Conservation (phyloP, 30 jellyfish, hydroid and myxozoan genomes). For the Aurelia coerulea region DNA sequence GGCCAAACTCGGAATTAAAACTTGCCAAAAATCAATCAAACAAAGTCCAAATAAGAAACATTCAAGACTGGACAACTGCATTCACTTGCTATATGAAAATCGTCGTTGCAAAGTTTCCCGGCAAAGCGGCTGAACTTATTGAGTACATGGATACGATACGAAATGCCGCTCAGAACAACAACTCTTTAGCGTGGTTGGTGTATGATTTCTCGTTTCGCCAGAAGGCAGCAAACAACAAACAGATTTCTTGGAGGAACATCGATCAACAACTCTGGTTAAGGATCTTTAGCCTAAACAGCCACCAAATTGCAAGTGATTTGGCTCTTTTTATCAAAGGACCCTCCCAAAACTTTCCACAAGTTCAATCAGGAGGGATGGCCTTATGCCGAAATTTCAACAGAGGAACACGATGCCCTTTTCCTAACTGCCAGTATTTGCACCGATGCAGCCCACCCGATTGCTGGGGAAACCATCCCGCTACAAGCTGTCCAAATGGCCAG, state of each 20-base stretch:
- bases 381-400: not conserved
- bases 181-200: not conserved
- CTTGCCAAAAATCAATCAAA: no score
- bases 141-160: not conserved
- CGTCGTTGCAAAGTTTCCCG: not conserved
- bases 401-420: not conserved
- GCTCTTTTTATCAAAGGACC: not conserved
- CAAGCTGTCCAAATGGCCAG: no score
- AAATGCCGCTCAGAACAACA: not conserved
- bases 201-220: not conserved
- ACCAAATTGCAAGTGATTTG: no score
- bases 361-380: not conserved
- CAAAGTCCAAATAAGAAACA: no score
- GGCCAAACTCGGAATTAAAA: not conserved
- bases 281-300: not conserved
- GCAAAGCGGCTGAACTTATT: not conserved
- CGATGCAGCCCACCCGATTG: not conserved
- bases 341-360: not conserved
- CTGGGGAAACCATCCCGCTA: not conserved
- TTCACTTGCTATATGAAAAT: no score
- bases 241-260: not conserved
- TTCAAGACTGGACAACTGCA: no score
- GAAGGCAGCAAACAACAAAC: not conserved
- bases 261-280: not conserved
- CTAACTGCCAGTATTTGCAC: not conserved